phyloP scores from a whole-genome alignment of 2,797 vertebrate genomes.

The Gobionotothen gibberifrons region DNA sequence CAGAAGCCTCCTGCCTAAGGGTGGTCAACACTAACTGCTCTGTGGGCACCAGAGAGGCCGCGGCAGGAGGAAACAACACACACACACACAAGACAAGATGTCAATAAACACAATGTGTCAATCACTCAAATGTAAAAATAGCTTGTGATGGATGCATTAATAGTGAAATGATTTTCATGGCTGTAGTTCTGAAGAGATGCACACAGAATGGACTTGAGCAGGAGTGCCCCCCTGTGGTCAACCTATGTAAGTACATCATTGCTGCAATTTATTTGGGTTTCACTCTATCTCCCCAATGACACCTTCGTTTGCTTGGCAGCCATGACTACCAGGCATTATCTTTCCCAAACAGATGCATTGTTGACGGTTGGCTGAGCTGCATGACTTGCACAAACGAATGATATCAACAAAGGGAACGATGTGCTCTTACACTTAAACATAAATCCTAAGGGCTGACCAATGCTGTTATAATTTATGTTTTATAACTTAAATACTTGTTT shows the following conservation, averaged over 20 bases:
- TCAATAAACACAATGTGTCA: slow-evolving; percentile 69
- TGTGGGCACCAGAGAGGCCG: slow-evolving; percentile 75
- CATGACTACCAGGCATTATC: slow-evolving; percentile 71
- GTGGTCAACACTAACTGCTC: slow-evolving; percentile 90
- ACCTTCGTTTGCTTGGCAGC: slow-evolving; percentile 55
- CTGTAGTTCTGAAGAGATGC: too few relatives aligned
- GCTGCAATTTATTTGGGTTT: slow-evolving; percentile 33
- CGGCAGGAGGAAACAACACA: slow-evolving; percentile 81
- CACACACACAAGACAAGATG: slow-evolving; percentile 79
- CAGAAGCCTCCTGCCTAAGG: slow-evolving; percentile 86
- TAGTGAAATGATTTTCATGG: slow-evolving; percentile 27
- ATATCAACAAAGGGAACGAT: slow-evolving; percentile 1
- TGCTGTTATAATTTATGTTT: not conserved
- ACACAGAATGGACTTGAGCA: slow-evolving; percentile 35
- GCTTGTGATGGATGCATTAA: slow-evolving; percentile 34
- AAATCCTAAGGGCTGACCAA: not conserved
- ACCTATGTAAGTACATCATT: slow-evolving; percentile 29
- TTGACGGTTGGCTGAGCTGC: slow-evolving; percentile 48
- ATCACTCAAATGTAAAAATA: slow-evolving; percentile 32
- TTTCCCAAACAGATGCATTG: slow-evolving; percentile 60
- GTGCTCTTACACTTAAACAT: not conserved
- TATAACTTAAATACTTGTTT: not conserved
- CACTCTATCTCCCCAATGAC: slow-evolving; percentile 54
- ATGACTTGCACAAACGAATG: slow-evolving; percentile 30
- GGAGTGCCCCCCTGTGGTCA: slow-evolving; percentile 64